Conservation (phyloP, 2,888 invertebrate genomes). For the Chymomyza procnemis region DNA sequence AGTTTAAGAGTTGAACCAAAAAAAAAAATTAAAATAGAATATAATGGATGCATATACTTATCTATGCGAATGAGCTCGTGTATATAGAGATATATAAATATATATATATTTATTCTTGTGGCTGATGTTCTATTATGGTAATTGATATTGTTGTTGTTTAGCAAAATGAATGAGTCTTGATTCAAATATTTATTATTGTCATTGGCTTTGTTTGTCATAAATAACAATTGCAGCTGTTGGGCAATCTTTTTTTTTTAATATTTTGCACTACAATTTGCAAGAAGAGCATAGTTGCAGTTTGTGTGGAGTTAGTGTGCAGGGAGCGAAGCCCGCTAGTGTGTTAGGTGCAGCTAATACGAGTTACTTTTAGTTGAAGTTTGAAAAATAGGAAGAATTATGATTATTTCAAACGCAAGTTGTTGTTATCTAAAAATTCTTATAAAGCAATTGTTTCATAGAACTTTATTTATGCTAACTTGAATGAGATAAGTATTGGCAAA, state of each 20-base stretch:
- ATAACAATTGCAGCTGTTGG: slow-evolving; percentile 61
- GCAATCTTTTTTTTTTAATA: background rate
- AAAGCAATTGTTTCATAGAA: too few species aligned
- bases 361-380: too few species aligned
- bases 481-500: too few species aligned
- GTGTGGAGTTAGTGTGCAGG: background rate
- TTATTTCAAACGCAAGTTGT: too few species aligned
- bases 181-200: slow-evolving; percentile 72
- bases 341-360: too few species aligned
- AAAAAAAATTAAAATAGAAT: background rate
- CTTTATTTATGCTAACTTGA: too few species aligned
- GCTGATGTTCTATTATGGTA: slow-evolving; percentile 15
- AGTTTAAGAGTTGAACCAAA: background rate
- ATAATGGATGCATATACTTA: background rate
- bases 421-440: too few species aligned
- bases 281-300: background rate
- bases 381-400: too few species aligned
- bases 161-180: slow-evolving; percentile 68
- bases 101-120: background rate
- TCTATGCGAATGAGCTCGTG: background rate
- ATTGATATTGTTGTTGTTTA: slow-evolving; percentile 34
- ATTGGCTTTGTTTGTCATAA: slow-evolving; percentile 53
- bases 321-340: slow-evolving; percentile 32
- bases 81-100: background rate
- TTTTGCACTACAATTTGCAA: slow-evolving; percentile 3